These are phyloP conservation scores for Tipula helvola DNA, from an alignment of 2,888 invertebrate species.

Conservation along the genomic window DNA sequence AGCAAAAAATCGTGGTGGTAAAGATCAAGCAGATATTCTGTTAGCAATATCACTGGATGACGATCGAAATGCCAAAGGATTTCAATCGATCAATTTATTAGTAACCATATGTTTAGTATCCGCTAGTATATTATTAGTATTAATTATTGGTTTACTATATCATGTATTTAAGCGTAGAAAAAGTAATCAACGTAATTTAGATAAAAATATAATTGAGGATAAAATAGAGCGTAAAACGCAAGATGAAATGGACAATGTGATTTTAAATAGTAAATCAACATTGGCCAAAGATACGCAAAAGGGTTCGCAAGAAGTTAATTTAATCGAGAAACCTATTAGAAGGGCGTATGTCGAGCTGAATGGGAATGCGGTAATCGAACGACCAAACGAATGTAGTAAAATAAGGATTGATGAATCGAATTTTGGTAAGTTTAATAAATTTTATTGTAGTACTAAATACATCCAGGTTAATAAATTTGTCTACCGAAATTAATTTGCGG, in stretches of 20 bases:
- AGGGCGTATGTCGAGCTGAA: not conserved
- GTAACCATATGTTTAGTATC: not conserved
- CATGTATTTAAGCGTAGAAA: not conserved
- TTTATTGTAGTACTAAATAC: not conserved
- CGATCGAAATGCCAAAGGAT: not conserved
- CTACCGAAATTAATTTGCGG: too few relatives aligned
- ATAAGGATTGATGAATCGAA: not conserved
- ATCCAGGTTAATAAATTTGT: too few relatives aligned
- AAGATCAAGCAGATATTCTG: slow-evolving; percentile 61
- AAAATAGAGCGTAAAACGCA: not conserved
- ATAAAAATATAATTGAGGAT: not conserved
- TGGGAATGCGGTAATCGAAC: slow-evolving; percentile 8
- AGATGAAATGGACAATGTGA: not conserved
- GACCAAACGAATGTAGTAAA: slow-evolving; percentile 5
- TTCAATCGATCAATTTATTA: not conserved
- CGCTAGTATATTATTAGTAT: slow-evolving; percentile 7
- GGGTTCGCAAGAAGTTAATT: not conserved
- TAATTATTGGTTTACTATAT: not conserved
- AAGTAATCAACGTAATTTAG: not conserved
- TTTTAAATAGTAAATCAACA: not conserved
- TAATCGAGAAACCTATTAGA: slow-evolving; percentile 6
- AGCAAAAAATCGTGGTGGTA: slow-evolving; percentile 71
- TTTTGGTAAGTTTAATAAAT: not conserved
- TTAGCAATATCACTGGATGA: slow-evolving; percentile 35
- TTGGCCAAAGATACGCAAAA: not conserved